Conservation (phyloP, 2,888 invertebrate genomes). For the Galerucella pusilla region DNA sequence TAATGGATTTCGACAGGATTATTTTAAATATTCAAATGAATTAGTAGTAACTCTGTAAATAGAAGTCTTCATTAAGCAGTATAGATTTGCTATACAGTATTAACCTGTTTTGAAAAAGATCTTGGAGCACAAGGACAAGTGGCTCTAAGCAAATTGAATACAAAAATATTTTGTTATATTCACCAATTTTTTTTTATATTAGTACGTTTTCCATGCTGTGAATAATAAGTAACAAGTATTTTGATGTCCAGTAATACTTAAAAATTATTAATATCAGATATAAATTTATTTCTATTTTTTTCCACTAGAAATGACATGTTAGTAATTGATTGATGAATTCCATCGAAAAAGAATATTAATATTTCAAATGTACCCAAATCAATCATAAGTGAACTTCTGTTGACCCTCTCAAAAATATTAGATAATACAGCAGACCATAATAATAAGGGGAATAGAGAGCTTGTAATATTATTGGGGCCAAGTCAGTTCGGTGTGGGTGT, state of each 20-base stretch:
- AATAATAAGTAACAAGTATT: neutral
- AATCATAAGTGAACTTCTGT: slow-evolving; percentile 15
- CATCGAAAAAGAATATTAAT: slow-evolving; percentile 8
- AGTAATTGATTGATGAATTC: slow-evolving; percentile 5
- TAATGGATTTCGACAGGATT: too few relatives aligned
- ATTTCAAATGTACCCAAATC: slow-evolving; percentile 11
- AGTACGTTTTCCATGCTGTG: neutral
- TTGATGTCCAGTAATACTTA: neutral
- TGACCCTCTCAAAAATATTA: slow-evolving; percentile 39
- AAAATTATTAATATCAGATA: neutral
- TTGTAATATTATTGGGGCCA: slow-evolving; percentile 16
- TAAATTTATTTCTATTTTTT: neutral
- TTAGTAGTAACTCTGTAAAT: too few relatives aligned
- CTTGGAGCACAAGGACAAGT: too few relatives aligned
- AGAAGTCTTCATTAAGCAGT: too few relatives aligned
- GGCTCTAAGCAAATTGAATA: too few relatives aligned
- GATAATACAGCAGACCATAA: slow-evolving; percentile 40
- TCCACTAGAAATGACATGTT: neutral
- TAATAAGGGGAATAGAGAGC: slow-evolving; percentile 32
- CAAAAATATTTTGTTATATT: too few relatives aligned
- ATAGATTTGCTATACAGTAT: too few relatives aligned
- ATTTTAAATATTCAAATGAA: too few relatives aligned
- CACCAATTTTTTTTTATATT: too few relatives aligned
- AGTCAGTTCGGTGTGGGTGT: slow-evolving; percentile 40
- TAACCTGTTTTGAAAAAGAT: too few relatives aligned